These are phyloP conservation scores for Colletes latitarsis DNA, from an alignment of 1,140 invertebrate species.

Conservation along the genomic window DNA sequence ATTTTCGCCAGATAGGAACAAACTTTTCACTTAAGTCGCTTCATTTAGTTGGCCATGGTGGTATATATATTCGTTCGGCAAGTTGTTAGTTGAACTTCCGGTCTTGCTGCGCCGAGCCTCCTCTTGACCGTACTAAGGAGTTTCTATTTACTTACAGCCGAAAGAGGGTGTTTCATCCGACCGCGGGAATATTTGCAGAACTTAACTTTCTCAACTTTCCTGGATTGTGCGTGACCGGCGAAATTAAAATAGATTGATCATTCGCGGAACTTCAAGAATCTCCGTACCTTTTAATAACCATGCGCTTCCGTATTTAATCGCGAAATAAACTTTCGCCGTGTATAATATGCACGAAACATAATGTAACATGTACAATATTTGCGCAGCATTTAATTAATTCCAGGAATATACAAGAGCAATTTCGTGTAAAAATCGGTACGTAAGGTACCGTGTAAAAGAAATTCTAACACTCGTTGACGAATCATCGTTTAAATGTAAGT, in stretches of 20 bases:
- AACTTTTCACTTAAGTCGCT: constrained; percentile 77
- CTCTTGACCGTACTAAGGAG: constrained; percentile 56
- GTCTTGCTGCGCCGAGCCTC: constrained; percentile 38
- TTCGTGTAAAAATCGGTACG: too few species aligned
- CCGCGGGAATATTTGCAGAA: constrained; percentile 58
- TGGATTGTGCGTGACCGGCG: constrained; percentile 45
- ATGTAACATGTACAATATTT: too few species aligned
- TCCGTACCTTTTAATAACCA: background rate
- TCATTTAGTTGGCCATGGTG: constrained; percentile 71
- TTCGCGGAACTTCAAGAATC: background rate
- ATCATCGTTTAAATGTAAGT: too few species aligned
- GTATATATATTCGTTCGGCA: constrained; percentile 71
- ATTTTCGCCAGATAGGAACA: constrained; percentile 69
- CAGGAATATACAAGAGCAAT: too few species aligned
- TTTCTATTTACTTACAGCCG: constrained; percentile 71
- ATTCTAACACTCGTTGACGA: too few species aligned
- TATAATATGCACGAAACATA: background rate
- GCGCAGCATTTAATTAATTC: too few species aligned
- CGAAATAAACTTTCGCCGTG: background rate
- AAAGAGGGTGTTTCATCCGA: constrained; percentile 66
- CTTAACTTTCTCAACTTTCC: constrained; percentile 45
- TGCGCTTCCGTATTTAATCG: background rate
- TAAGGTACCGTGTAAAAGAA: too few species aligned
- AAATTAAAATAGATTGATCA: constrained; percentile 39
- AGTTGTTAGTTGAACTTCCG: constrained; percentile 72